These are phyloP conservation scores for Toxotes chatareus DNA, from an alignment of 2,113 vertebrate genomes.

Conservation along the genomic window DNA sequence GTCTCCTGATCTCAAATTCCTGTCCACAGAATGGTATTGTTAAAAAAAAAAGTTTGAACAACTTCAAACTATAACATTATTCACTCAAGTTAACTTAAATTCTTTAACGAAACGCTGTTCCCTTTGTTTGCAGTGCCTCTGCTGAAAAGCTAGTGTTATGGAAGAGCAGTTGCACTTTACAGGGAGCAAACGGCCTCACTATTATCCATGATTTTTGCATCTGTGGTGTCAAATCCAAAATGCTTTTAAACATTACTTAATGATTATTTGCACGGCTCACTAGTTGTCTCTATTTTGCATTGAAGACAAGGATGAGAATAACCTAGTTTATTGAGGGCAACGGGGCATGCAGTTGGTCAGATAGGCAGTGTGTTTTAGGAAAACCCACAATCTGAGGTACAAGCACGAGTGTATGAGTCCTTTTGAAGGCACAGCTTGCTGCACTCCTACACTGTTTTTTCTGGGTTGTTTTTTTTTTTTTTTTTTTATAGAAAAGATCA, in stretches of 20 bases:
- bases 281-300: background rate
- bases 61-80: too few species aligned
- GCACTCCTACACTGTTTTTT: background rate
- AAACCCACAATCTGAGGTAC: background rate
- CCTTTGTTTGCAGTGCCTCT: too few species aligned
- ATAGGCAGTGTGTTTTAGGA: background rate
- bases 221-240: background rate
- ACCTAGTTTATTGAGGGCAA: background rate
- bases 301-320: background rate
- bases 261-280: background rate
- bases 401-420: background rate
- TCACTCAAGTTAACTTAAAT: too few species aligned
- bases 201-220: background rate
- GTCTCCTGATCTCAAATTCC: too few species aligned
- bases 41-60: too few species aligned
- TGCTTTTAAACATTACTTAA: background rate
- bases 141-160: background rate
- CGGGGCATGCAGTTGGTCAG: background rate
- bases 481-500: background rate
- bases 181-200: background rate
- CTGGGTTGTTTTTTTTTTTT: too few species aligned
- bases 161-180: background rate
- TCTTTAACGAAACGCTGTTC: too few species aligned
- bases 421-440: background rate
- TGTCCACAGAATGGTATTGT: too few species aligned